These are phyloP conservation scores for Hipparchia sbordonii DNA, from an alignment of 2,888 invertebrate species.

Conservation along the genomic window DNA sequence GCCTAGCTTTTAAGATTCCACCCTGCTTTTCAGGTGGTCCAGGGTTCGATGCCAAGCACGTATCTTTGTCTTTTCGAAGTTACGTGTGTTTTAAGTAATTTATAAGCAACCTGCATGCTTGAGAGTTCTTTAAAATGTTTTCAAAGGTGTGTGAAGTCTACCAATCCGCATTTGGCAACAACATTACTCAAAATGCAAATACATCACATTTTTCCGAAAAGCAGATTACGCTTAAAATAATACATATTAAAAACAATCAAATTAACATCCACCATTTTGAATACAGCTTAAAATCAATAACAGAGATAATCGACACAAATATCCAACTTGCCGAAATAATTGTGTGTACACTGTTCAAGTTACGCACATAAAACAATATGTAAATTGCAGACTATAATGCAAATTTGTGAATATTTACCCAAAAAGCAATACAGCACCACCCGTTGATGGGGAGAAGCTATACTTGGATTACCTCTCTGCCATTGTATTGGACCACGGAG, in stretches of 20 bases:
- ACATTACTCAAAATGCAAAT: too few relatives aligned
- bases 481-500: not conserved
- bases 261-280: constrained; percentile 8
- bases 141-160: too few relatives aligned
- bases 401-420: constrained; percentile 19
- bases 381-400: constrained; percentile 21
- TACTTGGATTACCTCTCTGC: too few relatives aligned
- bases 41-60: too few relatives aligned
- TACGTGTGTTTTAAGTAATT: too few relatives aligned
- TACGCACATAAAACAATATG: constrained; percentile 19
- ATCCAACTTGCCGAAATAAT: constrained; percentile 16
- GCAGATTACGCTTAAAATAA: not conserved
- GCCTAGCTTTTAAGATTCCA: too few relatives aligned
- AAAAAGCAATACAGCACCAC: not conserved
- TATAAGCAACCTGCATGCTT: too few relatives aligned
- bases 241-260: constrained; percentile 8
- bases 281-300: constrained; percentile 14
- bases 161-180: too few relatives aligned
- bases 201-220: too few relatives aligned
- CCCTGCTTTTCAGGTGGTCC: too few relatives aligned
- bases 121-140: too few relatives aligned
- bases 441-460: not conserved
- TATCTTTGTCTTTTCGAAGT: too few relatives aligned
- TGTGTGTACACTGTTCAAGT: constrained; percentile 6
- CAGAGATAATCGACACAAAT: constrained; percentile 16